Evolutionary conservation across 2,797 vertebrate species (phyloP), one percentile per base, ranked within the genome.

Genomic region (Triplophysa bombifrons): DNA sequence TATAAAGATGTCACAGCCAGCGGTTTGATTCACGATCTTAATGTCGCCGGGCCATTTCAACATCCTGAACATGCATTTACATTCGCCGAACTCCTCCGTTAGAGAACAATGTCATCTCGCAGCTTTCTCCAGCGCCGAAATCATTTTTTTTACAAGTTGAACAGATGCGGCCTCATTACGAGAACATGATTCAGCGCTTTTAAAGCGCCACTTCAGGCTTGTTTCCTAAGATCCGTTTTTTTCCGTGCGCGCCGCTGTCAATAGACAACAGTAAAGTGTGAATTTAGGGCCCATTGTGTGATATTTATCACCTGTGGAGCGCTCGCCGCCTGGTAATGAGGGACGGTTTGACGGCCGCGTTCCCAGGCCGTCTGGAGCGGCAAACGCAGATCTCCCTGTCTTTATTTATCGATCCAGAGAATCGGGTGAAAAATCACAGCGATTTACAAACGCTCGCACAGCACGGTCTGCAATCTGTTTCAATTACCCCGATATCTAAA

Each of bases 371-470:
- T 61, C 13, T 70, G 66, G 41, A 72, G 65, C 56, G 60, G 79
- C 66, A 72, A 22, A 74, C 48, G 17, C 48, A 60, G 22, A 69
- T 34, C 38, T 14, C 25, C 22, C 48, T 46, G 14, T 71, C 27
- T 76, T 72, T 11, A 82, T 56, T 20, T 82, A 89, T 83, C 86
- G 84, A 88, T 89, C 87, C 87, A 12, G 77, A 13, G 55, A 83
- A 81, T 86, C 51, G 76, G 84, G 86, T 82, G 74, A 81, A 16
- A 72, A 82, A 66, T 87, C 85, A 67, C 80, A 87, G 90, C 87
- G 83, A 87, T 90, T 90, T 87, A 84, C n/a, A 51, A 81, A 84
- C 78, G 72, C 85, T 74, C 76, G 51, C n/a, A 80, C 38, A 87
- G 86, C 74, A 73, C 84, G 85, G 82, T 83, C 16, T 81, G 74